Evolutionary conservation across 2,113 vertebrate genomes (phyloP).

Genomic region (Taurulus bubalis): DNA sequence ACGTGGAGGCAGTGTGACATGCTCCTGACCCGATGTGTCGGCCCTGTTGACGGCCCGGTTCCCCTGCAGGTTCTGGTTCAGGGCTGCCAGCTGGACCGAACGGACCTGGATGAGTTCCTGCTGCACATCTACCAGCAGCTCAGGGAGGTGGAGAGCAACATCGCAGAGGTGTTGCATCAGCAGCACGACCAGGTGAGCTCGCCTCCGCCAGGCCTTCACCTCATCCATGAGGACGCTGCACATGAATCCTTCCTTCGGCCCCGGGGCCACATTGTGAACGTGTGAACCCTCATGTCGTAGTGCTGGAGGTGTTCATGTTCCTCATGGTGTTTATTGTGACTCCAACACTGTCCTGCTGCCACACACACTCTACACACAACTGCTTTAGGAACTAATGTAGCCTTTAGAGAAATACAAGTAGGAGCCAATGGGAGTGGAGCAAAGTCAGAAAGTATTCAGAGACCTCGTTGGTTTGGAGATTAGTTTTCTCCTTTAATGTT

Average conservation of each 20-base stretch:
- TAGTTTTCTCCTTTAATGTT: neutral
- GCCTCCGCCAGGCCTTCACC: no score
- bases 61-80: constrained; percentile 92
- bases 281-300: neutral
- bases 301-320: neutral
- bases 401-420: no score
- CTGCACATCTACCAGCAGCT: constrained; percentile 93
- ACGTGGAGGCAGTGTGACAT: no score
- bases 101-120: constrained; percentile 88
- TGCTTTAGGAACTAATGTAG: neutral
- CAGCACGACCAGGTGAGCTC: constrained; percentile 92
- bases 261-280: neutral
- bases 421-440: neutral
- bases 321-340: neutral
- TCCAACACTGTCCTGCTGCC: neutral
- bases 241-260: neutral
- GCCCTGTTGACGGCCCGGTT: neutral
- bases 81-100: constrained; percentile 92
- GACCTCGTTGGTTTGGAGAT: neutral
- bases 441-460: neutral
- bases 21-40: neutral
- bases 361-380: neutral
- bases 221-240: no score
- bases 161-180: constrained; percentile 92
- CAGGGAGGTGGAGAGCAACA: constrained; percentile 93